Percentiles rank a stretch among this genome's conserved stretches.
Evolutionary conservation across 1,140 invertebrate genomes (phyloP).

Genomic region (Drosophila ficusphila): DNA sequence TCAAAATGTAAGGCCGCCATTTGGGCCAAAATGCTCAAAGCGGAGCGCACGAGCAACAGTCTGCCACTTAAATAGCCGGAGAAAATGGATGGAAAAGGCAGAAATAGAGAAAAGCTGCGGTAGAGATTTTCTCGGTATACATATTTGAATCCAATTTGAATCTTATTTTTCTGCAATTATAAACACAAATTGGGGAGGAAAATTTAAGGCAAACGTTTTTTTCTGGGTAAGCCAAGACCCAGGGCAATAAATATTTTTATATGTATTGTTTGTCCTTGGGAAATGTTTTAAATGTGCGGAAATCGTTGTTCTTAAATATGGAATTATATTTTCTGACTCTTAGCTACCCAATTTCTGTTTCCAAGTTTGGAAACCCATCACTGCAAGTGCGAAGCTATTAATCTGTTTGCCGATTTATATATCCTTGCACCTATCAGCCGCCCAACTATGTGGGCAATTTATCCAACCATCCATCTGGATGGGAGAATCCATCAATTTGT

Average conservation of each 20-base stretch:
- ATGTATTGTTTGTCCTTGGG: neutral
- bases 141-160: conserved; percentile 5
- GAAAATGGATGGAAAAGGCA: conserved; percentile 18
- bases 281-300: neutral
- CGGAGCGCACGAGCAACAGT: conserved; percentile 62
- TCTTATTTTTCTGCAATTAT: conserved; percentile 42
- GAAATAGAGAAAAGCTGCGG: neutral
- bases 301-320: neutral
- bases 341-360: neutral
- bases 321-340: neutral
- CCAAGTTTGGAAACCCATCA: neutral
- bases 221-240: neutral
- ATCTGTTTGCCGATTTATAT: conserved; percentile 21
- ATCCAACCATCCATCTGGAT: conserved; percentile 34
- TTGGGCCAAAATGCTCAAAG: conserved; percentile 45
- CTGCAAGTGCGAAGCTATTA: neutral
- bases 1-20: conserved; percentile 57
- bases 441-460: conserved; percentile 21
- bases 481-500: conserved; percentile 39
- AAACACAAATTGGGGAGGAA: conserved; percentile 15
- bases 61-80: conserved; percentile 70
- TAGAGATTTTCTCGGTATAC: conserved; percentile 6
- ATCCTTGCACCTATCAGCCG: conserved; percentile 12
- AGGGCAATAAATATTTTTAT: conserved; percentile 2
- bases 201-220: conserved; percentile 9